Evolutionary conservation across 2,113 vertebrate species (phyloP).

Genomic region (Petaurus breviceps): DNA sequence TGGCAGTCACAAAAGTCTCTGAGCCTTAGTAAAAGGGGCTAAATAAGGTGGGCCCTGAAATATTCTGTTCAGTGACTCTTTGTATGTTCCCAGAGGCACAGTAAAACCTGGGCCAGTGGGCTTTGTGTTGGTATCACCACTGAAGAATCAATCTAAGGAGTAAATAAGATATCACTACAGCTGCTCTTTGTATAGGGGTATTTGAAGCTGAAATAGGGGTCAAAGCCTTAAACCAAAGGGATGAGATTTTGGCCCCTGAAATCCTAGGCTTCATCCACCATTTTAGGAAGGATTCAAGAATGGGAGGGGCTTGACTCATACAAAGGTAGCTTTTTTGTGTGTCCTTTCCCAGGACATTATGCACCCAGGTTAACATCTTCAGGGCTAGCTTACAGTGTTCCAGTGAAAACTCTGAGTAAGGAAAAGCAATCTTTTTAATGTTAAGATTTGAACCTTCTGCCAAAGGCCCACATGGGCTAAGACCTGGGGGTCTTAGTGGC

Average conservation of each 20-base stretch:
- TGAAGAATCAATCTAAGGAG: neutral
- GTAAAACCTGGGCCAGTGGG: neutral
- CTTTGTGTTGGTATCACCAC: neutral
- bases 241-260: neutral
- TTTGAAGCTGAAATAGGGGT: neutral
- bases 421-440: neutral
- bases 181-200: accelerated
- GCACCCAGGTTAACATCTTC: neutral
- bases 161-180: neutral
- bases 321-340: accelerated
- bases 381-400: neutral
- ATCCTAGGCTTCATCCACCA: neutral
- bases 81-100: neutral
- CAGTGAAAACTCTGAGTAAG: neutral
- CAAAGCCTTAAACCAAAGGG: neutral
- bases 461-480: neutral
- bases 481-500: neutral
- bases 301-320: neutral
- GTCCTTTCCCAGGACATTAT: neutral
- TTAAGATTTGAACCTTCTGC: neutral
- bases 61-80: neutral
- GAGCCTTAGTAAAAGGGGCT: neutral
- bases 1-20: neutral
- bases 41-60: neutral
- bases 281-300: neutral